Base-by-base conservation (phyloP, 2,113 vertebrate species). In the Pangasianodon hypophthalmus region DNA sequence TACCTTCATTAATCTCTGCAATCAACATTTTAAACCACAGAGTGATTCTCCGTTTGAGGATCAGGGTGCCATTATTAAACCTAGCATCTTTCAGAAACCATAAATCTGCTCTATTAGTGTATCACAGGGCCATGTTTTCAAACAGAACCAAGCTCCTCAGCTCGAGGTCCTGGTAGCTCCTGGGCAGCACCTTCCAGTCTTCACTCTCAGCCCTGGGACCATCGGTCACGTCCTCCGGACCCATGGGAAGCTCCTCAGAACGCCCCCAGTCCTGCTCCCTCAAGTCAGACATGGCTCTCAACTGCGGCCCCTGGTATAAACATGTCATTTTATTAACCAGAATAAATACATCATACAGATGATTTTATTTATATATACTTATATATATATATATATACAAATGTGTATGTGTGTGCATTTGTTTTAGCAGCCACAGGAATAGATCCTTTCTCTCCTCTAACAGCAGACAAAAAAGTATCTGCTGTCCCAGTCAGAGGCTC, bases 221-320 rank as follows among this genome's bases (percentile, higher is more conserved):
- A 95, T 88, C 93, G 92, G 86, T 95, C 94, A 81, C 91, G 94
- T 0, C 95, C 97, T 67, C 91, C 94, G 4, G 96, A 97, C 89
- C 96, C 96, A 0, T 99, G 98, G 98, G 96, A 97, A 85, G 94
- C 95, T 91, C 95, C 96, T 86, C 95, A 94, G 93, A 95, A 90
- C 80, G 89, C 60, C 88, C 69, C 94, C 9, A 90, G 87, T 94
- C 90, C 95, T 93, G 91, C 73, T 67, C 0, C 93, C 91, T 21
- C 92, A 88, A 0, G 88, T 84, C 11, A 46, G 87, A 10, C 91
- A 88, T 48, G 96, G 95, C 85, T 93, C 93, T 60, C 91, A 83
- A 54, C 91, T 91, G 71, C 69, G 24, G 88, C 90, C 56, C 60
- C 93, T 93, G 95, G 96, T 95, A 19, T 94, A 94, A 90, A 84